phyloP scores from a whole-genome alignment of 2,797 vertebrate species.

The Hemibagrus guttatus region DNA sequence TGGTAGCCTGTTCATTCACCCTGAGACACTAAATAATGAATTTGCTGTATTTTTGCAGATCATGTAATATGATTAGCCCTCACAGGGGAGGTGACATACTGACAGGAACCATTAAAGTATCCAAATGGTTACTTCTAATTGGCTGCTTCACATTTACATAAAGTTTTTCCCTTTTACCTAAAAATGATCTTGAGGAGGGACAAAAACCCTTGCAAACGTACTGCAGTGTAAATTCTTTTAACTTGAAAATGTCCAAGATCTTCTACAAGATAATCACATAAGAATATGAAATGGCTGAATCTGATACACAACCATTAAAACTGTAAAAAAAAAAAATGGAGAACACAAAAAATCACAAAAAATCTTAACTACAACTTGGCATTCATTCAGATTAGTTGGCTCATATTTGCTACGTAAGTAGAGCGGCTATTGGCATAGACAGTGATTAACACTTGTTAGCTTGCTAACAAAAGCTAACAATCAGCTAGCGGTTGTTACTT shows the following conservation, averaged over 20 bases:
- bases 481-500: not conserved
- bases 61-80: not conserved
- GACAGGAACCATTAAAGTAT: not conserved
- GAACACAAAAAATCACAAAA: too few relatives aligned
- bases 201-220: not conserved
- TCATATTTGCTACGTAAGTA: not conserved
- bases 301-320: not conserved
- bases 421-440: not conserved
- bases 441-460: not conserved
- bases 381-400: not conserved
- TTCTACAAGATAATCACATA: not conserved
- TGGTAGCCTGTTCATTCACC: not conserved
- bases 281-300: not conserved
- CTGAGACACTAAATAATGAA: not conserved
- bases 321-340: not conserved
- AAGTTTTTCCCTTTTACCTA: not conserved
- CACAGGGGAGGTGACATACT: not conserved
- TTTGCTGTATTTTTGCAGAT: not conserved
- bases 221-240: not conserved
- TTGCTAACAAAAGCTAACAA: not conserved
- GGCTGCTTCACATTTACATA: not conserved
- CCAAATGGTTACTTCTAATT: not conserved
- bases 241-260: not conserved
- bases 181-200: not conserved
- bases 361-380: not conserved